phyloP scores from a whole-genome alignment of 2,888 invertebrate species.

The Leucophenga montana region DNA sequence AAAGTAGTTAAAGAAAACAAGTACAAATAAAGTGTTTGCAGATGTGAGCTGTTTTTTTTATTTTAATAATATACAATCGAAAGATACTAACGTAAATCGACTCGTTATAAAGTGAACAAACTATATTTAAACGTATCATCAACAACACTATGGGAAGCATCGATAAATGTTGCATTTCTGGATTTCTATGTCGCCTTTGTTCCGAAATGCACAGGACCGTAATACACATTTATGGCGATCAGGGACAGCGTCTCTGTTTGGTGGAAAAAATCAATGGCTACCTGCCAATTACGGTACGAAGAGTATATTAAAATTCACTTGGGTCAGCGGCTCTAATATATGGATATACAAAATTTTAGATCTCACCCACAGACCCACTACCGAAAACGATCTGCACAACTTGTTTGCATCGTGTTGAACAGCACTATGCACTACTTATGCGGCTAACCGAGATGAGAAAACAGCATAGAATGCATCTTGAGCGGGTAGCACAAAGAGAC shows the following conservation, averaged over 20 bases:
- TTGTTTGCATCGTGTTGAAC: constrained; percentile 77
- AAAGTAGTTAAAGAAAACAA: not conserved
- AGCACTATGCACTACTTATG: constrained; percentile 74
- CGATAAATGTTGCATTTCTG: constrained; percentile 85
- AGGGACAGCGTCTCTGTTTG: constrained; percentile 82
- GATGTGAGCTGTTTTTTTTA: too few species aligned
- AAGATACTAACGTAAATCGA: too few species aligned
- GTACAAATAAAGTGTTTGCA: not conserved
- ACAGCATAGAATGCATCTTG: constrained; percentile 53
- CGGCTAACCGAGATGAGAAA: constrained; percentile 66
- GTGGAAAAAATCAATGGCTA: constrained; percentile 87
- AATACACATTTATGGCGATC: constrained; percentile 87
- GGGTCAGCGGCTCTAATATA: constrained; percentile 24
- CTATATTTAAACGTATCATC: not conserved
- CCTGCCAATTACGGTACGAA: constrained; percentile 85
- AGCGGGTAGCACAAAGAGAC: constrained; percentile 39
- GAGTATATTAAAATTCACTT: constrained; percentile 1
- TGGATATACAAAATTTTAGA: constrained; percentile 72
- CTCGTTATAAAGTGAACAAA: not conserved
- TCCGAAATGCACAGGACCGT: constrained; percentile 88
- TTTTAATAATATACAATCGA: not conserved
- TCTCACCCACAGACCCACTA: constrained; percentile 78
- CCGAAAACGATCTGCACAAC: constrained; percentile 81
- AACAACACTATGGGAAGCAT: constrained; percentile 82
- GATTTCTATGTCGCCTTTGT: constrained; percentile 89